Evolutionary conservation across 2,888 invertebrate genomes (phyloP), one percentile per base, ranked within the genome.

Genomic region (Halictus ligatus): DNA sequence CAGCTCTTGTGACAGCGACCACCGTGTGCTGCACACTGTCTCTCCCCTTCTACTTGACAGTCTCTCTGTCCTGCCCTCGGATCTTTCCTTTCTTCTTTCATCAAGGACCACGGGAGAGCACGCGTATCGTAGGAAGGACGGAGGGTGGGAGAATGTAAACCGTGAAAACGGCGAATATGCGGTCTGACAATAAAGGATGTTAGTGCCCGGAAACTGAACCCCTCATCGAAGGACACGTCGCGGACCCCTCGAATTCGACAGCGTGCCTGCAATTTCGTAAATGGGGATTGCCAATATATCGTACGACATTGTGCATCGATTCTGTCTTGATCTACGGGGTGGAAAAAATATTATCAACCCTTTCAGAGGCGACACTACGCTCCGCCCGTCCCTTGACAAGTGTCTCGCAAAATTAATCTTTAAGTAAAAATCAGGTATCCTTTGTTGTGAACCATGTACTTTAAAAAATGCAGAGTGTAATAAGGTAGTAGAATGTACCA

Each of bases 271-370:
- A 92, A 93, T 93, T 92, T 90, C 81, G 89, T 86, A 92, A 92
- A 93, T 92, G 91, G 91, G 88, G 60, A 91, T 89, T 89, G 90
- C 81, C 90, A 84, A 92, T 92, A 87, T 79, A 83, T 85, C 43
- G 79, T 58, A 83, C 86, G 77, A 81, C 87, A 78, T 81, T 79
- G 81, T 84, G 83, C 75, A 81, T 78, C 83, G 81, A n/a, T 67
- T 54, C 25, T n/a, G 58, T 46, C 50, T 43, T 12, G 12, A n/a
- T 58, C 54, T 81, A 40, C 40, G 29, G 29, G 29, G 29, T 35
- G 29, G 12, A 18, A 67, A 67, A 35, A n/a, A n/a, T n/a, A n/a
- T n/a, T n/a, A n/a, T n/a, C n/a, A n/a, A n/a, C n/a, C n/a, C n/a
- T n/a, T n/a, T n/a, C n/a, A n/a, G n/a, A n/a, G n/a, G n/a, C n/a